These are phyloP conservation scores for Aulostomus chinensis DNA, from an alignment of 2,797 vertebrate species.

Conservation along the genomic window DNA sequence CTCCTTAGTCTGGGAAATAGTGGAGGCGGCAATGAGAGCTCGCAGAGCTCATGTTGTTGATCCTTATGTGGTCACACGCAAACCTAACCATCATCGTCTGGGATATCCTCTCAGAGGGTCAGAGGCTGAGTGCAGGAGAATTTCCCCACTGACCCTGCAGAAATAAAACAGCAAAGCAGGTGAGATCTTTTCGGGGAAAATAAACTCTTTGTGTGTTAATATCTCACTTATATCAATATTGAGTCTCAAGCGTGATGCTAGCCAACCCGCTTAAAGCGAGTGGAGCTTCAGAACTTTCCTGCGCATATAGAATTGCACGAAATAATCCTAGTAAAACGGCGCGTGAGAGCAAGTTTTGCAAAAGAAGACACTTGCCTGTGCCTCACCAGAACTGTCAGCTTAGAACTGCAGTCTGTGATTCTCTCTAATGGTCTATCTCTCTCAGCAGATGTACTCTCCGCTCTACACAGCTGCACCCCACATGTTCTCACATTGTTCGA, in stretches of 20 bases:
- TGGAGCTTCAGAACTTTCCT: background rate
- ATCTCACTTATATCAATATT: conserved; percentile 8
- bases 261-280: background rate
- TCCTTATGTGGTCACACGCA: conserved; percentile 66
- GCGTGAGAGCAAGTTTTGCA: conserved; percentile 6
- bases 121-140: conserved; percentile 48
- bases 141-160: conserved; percentile 58
- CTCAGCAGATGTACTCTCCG: conserved; percentile 69
- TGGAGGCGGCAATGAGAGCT: conserved; percentile 37
- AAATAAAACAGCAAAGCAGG: conserved; percentile 47
- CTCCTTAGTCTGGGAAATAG: conserved; percentile 30
- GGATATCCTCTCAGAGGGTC: conserved; percentile 56
- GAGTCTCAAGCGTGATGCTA: background rate
- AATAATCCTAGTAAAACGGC: background rate
- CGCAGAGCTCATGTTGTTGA: conserved; percentile 60
- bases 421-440: conserved; percentile 66
- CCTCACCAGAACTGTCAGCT: conserved; percentile 43
- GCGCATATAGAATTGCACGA: background rate
- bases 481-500: conserved; percentile 71
- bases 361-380: conserved; percentile 11
- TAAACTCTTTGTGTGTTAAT: background rate
- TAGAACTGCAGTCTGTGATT: conserved; percentile 55
- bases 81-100: conserved; percentile 59
- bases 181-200: conserved; percentile 31
- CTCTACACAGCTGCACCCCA: conserved; percentile 78